Evolutionary conservation across 2,888 invertebrate genomes (phyloP).

Genomic region (Melinaea menophilus): DNA sequence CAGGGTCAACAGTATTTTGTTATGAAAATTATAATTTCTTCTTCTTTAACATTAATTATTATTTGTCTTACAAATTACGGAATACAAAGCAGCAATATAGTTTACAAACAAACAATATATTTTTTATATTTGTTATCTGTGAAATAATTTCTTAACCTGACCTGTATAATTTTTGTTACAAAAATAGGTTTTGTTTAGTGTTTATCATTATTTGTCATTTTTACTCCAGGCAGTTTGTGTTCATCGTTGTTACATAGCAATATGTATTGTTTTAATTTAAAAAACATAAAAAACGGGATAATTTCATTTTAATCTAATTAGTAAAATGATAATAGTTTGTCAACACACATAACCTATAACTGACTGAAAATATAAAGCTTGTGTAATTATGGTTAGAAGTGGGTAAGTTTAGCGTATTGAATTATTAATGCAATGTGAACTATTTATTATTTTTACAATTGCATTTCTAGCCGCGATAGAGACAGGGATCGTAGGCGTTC

Average conservation of each 20-base stretch:
- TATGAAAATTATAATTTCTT: no score
- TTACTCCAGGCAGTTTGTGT: not conserved
- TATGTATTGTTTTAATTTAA: not conserved
- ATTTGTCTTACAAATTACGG: no score
- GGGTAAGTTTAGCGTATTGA: slow-evolving; percentile 50
- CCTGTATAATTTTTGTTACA: slow-evolving; percentile 1
- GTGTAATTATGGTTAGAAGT: slow-evolving; percentile 57
- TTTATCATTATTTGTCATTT: slow-evolving; percentile 1
- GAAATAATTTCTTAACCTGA: not conserved
- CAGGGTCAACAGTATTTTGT: no score
- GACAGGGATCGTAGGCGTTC: slow-evolving; percentile 76
- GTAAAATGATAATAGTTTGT: not conserved
- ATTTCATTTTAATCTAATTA: not conserved
- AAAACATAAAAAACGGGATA: not conserved
- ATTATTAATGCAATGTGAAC: not conserved
- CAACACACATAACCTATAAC: slow-evolving; percentile 1
- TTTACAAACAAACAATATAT: no score
- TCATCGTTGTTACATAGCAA: not conserved
- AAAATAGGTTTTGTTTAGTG: not conserved
- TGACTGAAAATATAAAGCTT: not conserved
- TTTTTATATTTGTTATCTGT: no score
- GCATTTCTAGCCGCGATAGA: slow-evolving; percentile 56
- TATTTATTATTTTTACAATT: not conserved
- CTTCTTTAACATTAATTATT: no score
- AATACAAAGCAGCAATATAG: no score